Evolutionary conservation across 2,797 vertebrate genomes (phyloP), one percentile per base, ranked within the genome.

Genomic region (Glossophaga mutica): DNA sequence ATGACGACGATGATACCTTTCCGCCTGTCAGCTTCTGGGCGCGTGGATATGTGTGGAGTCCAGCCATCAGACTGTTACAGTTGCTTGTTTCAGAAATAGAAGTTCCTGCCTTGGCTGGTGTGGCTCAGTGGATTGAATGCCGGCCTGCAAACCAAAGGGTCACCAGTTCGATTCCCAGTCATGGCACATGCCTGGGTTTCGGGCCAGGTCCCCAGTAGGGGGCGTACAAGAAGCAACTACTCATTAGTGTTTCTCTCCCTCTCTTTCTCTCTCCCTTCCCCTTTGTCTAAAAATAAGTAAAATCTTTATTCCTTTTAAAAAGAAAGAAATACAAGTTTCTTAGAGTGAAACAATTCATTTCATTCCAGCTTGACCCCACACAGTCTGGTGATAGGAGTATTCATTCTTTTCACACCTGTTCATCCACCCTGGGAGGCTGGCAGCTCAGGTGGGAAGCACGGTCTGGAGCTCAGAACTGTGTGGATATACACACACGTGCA

Each of bases 41-140:
- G 6, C 1, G 18, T 19, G 22, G 24, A n/a, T 18, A 42, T 3
- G 4, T 24, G 14, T 44, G 48, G 6, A 6, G 1, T 22, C 44
- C 7, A 15, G 70, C 21, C 16, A 8, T 22, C 50, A 24, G 26
- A 11, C 6, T 18, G 92, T 15, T 9, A 11, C 16, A 18, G 34
- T 11, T n/a, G 29, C 26, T 55, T 46, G 59, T 16, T 71, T 39
- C 84, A 26, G 62, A 71, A 48, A 71, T 39, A 59, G 57, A 59
- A 26, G 55, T 57, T 26, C 24, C 24, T 57, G 18, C 24, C 55
- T 9, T 57, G 55, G 55, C 55, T 57, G 24, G 24, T 26, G 55
- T 57, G 55, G 10, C 22, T 57, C 55, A 24, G 55, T 57, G 55
- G 22, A 26, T 57, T 57, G 22, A 57, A 22, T 8, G 2, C 55